Base-by-base conservation (phyloP, 2,797 vertebrate genomes). In the Varecia variegata region DNA sequence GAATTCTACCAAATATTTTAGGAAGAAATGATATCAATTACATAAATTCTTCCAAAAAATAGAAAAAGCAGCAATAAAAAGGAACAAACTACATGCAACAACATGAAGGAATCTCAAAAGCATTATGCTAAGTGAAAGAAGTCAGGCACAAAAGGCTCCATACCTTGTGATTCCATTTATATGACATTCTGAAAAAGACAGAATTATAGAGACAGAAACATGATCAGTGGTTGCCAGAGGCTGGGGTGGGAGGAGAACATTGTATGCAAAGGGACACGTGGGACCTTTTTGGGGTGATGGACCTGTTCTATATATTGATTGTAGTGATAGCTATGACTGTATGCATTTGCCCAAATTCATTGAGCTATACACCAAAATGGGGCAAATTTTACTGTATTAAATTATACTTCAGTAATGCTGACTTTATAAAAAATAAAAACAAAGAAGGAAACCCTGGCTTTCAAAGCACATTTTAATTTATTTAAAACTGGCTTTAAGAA, bases 401-500 rank as follows among this genome's bases (percentile, higher is more conserved):
- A 77, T 76, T 70, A 88, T 38, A 68, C 8, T 74, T 90, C 58
- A 62, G 20, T 73, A 35, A 90, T 32, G 10, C 17, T 60, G 40
- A 83, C 62, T 79, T 88, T 50, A 73, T 27, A 56, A 74, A 70
- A 77, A 83, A 21, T 38, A 25, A 40, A 47, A 81, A 79, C 40
- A 30, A 68, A 35, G 7, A 90, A 84, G 40, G 62, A 84, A 82
- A n/a, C 2, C 0, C 5, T 88, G 45, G 43, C 9, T 93, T 95
- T 88, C 15, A 82, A 81, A 56, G 14, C 20, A 56, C 30, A 90
- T 67, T 65, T 90, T 73, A 89, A 58, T 60, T 60, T 92, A 67
- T 68, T 82, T 60, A 81, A 92, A 96, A 65, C 25, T 88, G 80
- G 35, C 47, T 94, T 92, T 96, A 77, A 56, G 56, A 40, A 77